Conservation (phyloP, 64 coral and sea anemone species). For the Anthopleura sola region DNA sequence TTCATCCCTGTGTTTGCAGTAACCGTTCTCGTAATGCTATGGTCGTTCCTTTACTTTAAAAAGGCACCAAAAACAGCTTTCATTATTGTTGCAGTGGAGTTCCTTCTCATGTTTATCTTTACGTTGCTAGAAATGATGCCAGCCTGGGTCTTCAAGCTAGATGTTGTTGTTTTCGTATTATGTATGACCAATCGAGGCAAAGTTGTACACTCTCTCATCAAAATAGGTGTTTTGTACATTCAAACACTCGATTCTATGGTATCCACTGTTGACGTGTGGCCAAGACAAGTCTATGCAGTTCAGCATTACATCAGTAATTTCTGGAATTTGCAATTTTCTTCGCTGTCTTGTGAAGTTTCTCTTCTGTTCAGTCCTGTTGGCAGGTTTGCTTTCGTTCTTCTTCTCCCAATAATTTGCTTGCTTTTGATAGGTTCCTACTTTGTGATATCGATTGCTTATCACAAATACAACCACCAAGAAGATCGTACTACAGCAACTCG, state of each 20-base stretch:
- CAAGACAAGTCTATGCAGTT: conserved; percentile 21
- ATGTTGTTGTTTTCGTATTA: conserved; percentile 36
- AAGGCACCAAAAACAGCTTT: conserved; percentile 15
- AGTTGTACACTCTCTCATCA: conserved; percentile 42
- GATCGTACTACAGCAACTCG: conserved; percentile 4
- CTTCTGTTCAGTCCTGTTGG: conserved; percentile 56
- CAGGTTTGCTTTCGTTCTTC: conserved; percentile 49
- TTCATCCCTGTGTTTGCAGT: conserved; percentile 39
- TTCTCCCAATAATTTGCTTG: conserved; percentile 43
- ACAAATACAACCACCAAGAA: background rate
- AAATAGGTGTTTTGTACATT: conserved; percentile 59
- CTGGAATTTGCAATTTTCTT: conserved; percentile 60
- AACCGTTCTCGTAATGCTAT: conserved; percentile 27
- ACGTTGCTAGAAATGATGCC: conserved; percentile 41
- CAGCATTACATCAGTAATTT: conserved; percentile 65
- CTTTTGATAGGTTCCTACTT: conserved; percentile 23
- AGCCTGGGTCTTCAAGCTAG: conserved; percentile 32
- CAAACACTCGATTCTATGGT: conserved; percentile 69
- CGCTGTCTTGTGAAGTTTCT: conserved; percentile 51
- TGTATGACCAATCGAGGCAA: conserved; percentile 41
- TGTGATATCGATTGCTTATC: background rate
- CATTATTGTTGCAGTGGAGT: conserved; percentile 25
- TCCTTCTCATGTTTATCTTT: conserved; percentile 27
- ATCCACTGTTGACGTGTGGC: conserved; percentile 47
- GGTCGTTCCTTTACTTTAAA: conserved; percentile 21